phyloP scores from a whole-genome alignment of 2,888 invertebrate species.

The Lepeophtheirus nordmannii region DNA sequence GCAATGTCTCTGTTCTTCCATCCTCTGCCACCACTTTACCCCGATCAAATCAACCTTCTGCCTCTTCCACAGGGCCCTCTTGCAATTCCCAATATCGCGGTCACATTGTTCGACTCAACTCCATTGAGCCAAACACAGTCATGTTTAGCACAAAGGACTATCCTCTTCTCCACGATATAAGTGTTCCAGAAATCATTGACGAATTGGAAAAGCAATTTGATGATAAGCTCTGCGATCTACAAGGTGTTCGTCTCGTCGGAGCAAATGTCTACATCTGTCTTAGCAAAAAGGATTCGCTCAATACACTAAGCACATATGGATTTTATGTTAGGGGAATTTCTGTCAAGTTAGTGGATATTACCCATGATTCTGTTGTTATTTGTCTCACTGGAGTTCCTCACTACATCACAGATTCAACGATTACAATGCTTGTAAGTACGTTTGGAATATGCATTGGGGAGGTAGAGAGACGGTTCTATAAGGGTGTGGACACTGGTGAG shows the following conservation, averaged over 20 bases:
- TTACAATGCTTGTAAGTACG: slow-evolving; percentile 31
- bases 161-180: slow-evolving; percentile 29
- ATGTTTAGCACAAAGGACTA: slow-evolving; percentile 28
- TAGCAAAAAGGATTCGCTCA: slow-evolving; percentile 30
- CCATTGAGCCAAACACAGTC: slow-evolving; percentile 29
- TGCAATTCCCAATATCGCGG: slow-evolving; percentile 10
- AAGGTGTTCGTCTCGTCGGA: slow-evolving; percentile 33
- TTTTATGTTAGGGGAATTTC: slow-evolving; percentile 29
- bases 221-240: slow-evolving; percentile 31
- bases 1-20: neutral
- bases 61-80: neutral
- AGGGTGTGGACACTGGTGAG: slow-evolving; percentile 36
- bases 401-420: slow-evolving; percentile 31
- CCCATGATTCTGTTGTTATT: slow-evolving; percentile 31
- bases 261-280: slow-evolving; percentile 33
- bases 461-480: slow-evolving; percentile 34
- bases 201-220: slow-evolving; percentile 33
- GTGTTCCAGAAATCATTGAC: slow-evolving; percentile 34
- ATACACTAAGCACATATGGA: slow-evolving; percentile 30
- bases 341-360: slow-evolving; percentile 32
- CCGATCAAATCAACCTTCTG: neutral
- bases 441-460: slow-evolving; percentile 34
- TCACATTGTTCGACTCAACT: slow-evolving; percentile 28
- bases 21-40: neutral
- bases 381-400: slow-evolving; percentile 34